Evolutionary conservation across 2,888 invertebrate genomes (phyloP).

Genomic region (Dusona sp.): DNA sequence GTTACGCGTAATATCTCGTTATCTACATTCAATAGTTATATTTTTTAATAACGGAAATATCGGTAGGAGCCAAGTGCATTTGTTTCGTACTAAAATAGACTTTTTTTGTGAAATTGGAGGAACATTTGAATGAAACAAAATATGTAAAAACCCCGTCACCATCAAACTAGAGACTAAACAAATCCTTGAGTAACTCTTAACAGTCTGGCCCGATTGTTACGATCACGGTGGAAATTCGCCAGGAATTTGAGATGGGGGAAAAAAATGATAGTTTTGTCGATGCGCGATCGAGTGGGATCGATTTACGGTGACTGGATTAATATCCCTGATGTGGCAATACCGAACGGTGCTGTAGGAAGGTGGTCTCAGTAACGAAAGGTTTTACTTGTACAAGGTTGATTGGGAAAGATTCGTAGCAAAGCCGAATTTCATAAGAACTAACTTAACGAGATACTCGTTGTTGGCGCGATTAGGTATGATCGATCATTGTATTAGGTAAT

Average conservation of each 20-base stretch:
- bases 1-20: neutral
- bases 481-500: neutral
- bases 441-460: constrained; percentile 1
- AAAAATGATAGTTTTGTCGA: neutral
- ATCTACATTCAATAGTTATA: neutral
- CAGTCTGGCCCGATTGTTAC: neutral
- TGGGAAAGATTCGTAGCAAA: constrained; percentile 37
- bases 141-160: neutral
- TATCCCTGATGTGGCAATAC: constrained; percentile 35
- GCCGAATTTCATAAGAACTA: constrained; percentile 56
- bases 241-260: neutral
- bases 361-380: constrained; percentile 33
- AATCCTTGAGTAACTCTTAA: too few species aligned
- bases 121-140: neutral
- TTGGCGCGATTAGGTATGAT: neutral
- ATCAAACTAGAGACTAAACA: too few species aligned
- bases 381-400: constrained; percentile 59
- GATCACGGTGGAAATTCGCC: neutral
- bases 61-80: too few species aligned
- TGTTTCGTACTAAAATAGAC: too few species aligned
- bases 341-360: constrained; percentile 23
- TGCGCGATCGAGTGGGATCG: constrained; percentile 11
- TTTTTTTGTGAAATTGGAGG: too few species aligned
- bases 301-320: constrained; percentile 13
- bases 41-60: too few species aligned